These are phyloP conservation scores for Amyelois transitella DNA, from an alignment of 1,140 invertebrate genomes.

Conservation along the genomic window DNA sequence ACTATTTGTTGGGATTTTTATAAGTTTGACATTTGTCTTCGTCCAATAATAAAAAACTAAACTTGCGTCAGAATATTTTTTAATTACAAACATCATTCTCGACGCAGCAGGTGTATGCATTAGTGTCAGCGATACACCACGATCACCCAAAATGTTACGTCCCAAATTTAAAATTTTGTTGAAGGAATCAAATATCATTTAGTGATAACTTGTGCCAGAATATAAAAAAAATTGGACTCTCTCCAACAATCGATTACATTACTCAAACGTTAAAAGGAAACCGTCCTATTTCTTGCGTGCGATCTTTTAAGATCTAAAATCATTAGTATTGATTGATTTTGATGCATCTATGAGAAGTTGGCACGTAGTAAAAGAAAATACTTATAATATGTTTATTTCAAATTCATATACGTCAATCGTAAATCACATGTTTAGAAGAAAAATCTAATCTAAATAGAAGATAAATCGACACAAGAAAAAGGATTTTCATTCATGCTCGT, in stretches of 20 bases:
- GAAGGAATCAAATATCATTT: conserved; percentile 51
- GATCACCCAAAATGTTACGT: conserved; percentile 18
- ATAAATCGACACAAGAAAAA: no score
- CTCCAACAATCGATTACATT: conserved; percentile 59
- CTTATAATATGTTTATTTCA: no score
- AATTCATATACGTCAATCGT: no score
- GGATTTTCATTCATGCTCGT: no score
- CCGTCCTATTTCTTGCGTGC: conserved; percentile 23
- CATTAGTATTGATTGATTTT: not conserved
- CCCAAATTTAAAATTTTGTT: conserved; percentile 54
- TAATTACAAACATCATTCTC: not conserved
- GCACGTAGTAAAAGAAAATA: no score
- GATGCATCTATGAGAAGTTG: no score
- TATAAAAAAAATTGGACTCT: conserved; percentile 48
- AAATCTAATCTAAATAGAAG: no score
- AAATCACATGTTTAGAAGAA: no score
- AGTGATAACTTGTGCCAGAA: conserved; percentile 45
- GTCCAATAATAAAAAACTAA: no score
- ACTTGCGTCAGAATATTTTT: no score
- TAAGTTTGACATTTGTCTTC: no score
- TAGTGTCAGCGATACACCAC: not conserved
- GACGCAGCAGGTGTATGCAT: not conserved
- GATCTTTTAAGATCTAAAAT: not conserved
- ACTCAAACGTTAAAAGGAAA: conserved; percentile 37
- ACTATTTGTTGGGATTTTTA: no score